A percentile compares a stretch with the other conserved stretches of the same genome.
Conservation (phyloP, 1,140 invertebrate species). For the Drosophila paulistorum region DNA sequence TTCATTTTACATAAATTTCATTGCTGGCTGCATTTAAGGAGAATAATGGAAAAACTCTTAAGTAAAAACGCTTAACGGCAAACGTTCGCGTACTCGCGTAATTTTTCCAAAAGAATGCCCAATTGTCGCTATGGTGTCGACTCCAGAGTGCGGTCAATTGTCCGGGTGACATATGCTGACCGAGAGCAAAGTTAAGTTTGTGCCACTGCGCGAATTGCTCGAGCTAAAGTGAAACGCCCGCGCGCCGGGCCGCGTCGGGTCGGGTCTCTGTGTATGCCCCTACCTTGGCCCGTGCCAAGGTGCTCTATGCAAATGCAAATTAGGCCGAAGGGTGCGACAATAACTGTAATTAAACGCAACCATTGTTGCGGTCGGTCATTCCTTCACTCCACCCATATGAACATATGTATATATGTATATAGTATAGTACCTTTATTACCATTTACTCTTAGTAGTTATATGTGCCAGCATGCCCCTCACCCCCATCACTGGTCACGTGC, state of each 20-base stretch:
- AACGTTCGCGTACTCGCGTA: not conserved
- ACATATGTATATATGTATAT: conserved; percentile 40
- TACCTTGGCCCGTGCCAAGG: conserved; percentile 13
- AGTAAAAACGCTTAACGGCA: too few species aligned
- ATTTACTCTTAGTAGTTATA: conserved; percentile 6
- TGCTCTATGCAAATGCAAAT: conserved; percentile 61
- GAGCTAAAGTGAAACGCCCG: conserved; percentile 24
- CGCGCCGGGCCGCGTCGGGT: conserved; percentile 1
- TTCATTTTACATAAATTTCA: conserved; percentile 80
- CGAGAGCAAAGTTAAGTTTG: too few species aligned
- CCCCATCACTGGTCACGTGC: conserved; percentile 16
- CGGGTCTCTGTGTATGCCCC: not conserved
- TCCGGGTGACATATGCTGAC: conserved; percentile 25
- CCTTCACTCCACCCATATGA: not conserved
- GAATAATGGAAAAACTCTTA: too few species aligned
- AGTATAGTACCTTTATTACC: conserved; percentile 26
- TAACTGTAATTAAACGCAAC: conserved; percentile 78
- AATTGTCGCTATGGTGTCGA: conserved; percentile 22
- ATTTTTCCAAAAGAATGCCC: conserved; percentile 43
- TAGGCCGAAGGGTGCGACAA: conserved; percentile 72
- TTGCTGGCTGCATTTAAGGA: conserved; percentile 56
- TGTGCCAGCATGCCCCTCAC: conserved; percentile 23
- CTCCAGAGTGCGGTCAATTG: too few species aligned
- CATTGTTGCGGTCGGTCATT: conserved; percentile 73
- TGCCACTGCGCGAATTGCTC: conserved; percentile 20